These are phyloP conservation scores for Bagarius yarrelli DNA, from an alignment of 2,113 vertebrate genomes.

Conservation along the genomic window DNA sequence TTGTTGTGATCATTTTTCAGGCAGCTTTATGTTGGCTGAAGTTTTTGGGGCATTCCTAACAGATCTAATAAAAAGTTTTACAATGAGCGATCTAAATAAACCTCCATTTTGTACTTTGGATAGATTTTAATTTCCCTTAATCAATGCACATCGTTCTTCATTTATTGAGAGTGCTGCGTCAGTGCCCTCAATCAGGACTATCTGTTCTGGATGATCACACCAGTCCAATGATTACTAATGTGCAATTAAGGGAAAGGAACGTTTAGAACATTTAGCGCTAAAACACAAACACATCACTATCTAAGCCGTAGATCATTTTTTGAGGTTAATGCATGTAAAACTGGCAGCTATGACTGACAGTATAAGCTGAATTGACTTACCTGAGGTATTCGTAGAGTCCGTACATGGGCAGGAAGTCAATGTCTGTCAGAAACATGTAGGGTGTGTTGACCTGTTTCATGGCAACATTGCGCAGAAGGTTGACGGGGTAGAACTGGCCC, in stretches of 20 bases:
- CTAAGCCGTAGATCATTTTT: too few species aligned
- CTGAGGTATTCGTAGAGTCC: constrained; percentile 98
- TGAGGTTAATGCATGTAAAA: too few species aligned
- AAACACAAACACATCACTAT: too few species aligned
- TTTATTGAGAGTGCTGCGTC: background rate
- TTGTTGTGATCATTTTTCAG: background rate
- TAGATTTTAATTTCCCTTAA: background rate
- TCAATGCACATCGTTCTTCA: background rate
- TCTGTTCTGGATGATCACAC: background rate
- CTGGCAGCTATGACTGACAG: too few species aligned
- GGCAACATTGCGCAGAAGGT: constrained; percentile 93
- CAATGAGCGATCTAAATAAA: too few species aligned
- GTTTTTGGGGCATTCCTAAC: background rate
- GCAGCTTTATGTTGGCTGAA: background rate
- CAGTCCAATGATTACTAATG: background rate
- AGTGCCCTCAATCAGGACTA: background rate
- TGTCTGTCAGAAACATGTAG: constrained; percentile 96
- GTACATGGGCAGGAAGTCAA: constrained; percentile 99
- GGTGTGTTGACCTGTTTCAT: constrained; percentile 94
- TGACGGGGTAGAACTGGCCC: constrained; percentile 97
- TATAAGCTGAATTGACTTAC: constrained; percentile 64
- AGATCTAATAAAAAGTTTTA: too few species aligned
- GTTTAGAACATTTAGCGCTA: too few species aligned
- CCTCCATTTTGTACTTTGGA: too few species aligned
- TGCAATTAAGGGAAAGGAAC: background rate